phyloP scores from a whole-genome alignment of 2,113 vertebrate species.

The Cynoglossus semilaevis region DNA sequence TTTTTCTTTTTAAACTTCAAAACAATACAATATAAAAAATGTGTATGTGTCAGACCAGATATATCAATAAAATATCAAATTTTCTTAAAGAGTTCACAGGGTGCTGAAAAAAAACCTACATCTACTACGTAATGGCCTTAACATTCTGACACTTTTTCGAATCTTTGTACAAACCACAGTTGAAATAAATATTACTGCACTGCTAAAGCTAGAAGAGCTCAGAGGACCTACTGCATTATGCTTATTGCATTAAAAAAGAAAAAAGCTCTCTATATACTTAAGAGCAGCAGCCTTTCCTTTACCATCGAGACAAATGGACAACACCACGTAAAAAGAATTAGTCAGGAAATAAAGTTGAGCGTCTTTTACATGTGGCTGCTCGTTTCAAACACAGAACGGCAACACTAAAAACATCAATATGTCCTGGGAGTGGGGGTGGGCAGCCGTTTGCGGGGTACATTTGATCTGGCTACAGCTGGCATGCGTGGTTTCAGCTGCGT shows the following conservation, averaged over 20 bases:
- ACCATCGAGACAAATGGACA: constrained; percentile 69
- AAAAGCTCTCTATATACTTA: constrained; percentile 42
- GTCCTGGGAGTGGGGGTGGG: constrained; percentile 69
- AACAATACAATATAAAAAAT: constrained; percentile 77
- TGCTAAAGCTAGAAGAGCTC: constrained; percentile 78
- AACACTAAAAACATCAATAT: constrained; percentile 68
- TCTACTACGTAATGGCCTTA: constrained; percentile 82
- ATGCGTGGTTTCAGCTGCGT: constrained; percentile 86
- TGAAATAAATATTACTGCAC: constrained; percentile 86
- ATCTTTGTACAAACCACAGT: constrained; percentile 87
- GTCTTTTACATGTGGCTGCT: constrained; percentile 82
- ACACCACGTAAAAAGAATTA: constrained; percentile 43
- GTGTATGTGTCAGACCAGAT: constrained; percentile 69
- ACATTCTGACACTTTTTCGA: constrained; percentile 84
- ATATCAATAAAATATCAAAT: constrained; percentile 78
- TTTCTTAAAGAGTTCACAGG: constrained; percentile 75
- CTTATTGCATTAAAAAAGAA: constrained; percentile 50
- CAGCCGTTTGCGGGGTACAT: constrained; percentile 82
- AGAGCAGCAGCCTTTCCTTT: constrained; percentile 67
- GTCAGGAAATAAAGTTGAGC: constrained; percentile 56
- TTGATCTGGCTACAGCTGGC: constrained; percentile 82
- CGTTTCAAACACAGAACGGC: constrained; percentile 51
- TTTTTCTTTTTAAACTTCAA: constrained; percentile 67
- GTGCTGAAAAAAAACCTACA: constrained; percentile 73
- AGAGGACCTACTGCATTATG: constrained; percentile 70